A percentile compares a stretch with the other conserved stretches of the same genome.
These are phyloP conservation scores for Tetragnatha montana DNA, from an alignment of 2,888 invertebrate species.

Conservation along the genomic window DNA sequence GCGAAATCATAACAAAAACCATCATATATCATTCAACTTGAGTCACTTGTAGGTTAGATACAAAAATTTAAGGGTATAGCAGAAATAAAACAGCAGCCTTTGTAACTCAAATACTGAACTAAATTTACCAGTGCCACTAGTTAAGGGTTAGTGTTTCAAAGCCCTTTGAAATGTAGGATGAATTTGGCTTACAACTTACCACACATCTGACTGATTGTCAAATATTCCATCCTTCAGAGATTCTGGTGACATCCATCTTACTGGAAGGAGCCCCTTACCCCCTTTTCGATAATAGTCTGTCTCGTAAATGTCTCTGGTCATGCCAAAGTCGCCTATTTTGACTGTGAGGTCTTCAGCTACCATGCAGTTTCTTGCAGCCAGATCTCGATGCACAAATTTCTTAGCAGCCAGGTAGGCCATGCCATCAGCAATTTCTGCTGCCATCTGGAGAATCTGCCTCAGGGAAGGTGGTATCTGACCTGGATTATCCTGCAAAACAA, in stretches of 20 bases:
- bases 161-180: neutral
- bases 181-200: constrained; percentile 72
- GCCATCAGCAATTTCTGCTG: constrained; percentile 93
- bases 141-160: too few relatives aligned
- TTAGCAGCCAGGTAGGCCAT: constrained; percentile 97
- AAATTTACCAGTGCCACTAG: too few relatives aligned
- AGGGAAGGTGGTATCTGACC: constrained; percentile 76
- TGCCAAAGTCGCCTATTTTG: constrained; percentile 85
- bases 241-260: constrained; percentile 98
- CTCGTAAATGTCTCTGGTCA: constrained; percentile 96
- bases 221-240: constrained; percentile 95
- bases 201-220: constrained; percentile 81
- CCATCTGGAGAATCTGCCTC: constrained; percentile 78
- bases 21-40: too few relatives aligned
- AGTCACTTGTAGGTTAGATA: too few relatives aligned
- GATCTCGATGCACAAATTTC: constrained; percentile 94
- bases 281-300: constrained; percentile 96
- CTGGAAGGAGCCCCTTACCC: constrained; percentile 88
- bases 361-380: constrained; percentile 96
- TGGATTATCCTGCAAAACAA: constrained; percentile 71
- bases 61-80: too few relatives aligned
- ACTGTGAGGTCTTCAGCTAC: constrained; percentile 91
- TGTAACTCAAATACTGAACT: too few relatives aligned
- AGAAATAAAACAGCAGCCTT: too few relatives aligned
- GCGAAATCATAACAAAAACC: too few relatives aligned